A percentile compares a stretch with the other conserved stretches of the same genome.
Evolutionary conservation across 2,888 invertebrate species (phyloP).

Genomic region (Oscheius sp.): DNA sequence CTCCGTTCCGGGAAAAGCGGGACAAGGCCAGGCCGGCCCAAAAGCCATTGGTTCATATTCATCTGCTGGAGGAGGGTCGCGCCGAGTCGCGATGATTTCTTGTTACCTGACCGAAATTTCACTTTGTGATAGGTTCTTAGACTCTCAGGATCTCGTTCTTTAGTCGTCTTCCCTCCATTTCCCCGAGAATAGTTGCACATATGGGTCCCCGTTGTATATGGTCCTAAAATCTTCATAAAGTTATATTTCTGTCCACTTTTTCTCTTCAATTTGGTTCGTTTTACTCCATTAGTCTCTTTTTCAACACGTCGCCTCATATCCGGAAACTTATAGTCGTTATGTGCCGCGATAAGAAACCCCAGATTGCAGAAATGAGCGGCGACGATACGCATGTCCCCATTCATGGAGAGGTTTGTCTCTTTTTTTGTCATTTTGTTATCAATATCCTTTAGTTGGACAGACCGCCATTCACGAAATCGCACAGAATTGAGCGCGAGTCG

Average conservation of each 20-base stretch:
- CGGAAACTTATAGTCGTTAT: too few relatives aligned
- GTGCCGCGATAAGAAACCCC: too few relatives aligned
- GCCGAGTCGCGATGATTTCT: constrained; percentile 21
- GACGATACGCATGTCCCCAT: too few relatives aligned
- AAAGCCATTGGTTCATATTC: constrained; percentile 34
- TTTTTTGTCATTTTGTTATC: neutral
- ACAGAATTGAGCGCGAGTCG: constrained; percentile 38
- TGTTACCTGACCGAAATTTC: neutral
- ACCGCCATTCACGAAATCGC: constrained; percentile 40
- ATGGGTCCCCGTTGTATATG: constrained; percentile 25
- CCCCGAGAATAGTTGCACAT: neutral
- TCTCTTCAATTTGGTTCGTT: too few relatives aligned
- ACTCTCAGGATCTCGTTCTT: constrained; percentile 20
- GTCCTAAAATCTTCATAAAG: neutral
- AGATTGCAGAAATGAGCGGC: too few relatives aligned
- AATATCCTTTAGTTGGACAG: constrained; percentile 20
- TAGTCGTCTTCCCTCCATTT: constrained; percentile 10
- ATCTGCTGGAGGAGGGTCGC: constrained; percentile 40
- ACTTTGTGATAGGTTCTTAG: constrained; percentile 3
- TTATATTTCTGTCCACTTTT: too few relatives aligned
- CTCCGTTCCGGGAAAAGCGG: constrained; percentile 47
- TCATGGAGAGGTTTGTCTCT: constrained; percentile 11
- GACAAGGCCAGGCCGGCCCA: constrained; percentile 38
- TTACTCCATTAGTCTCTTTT: too few relatives aligned
- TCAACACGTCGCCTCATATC: too few relatives aligned